phyloP scores from a whole-genome alignment of 2,797 vertebrate genomes.

The Sphenopsis melanotis region DNA sequence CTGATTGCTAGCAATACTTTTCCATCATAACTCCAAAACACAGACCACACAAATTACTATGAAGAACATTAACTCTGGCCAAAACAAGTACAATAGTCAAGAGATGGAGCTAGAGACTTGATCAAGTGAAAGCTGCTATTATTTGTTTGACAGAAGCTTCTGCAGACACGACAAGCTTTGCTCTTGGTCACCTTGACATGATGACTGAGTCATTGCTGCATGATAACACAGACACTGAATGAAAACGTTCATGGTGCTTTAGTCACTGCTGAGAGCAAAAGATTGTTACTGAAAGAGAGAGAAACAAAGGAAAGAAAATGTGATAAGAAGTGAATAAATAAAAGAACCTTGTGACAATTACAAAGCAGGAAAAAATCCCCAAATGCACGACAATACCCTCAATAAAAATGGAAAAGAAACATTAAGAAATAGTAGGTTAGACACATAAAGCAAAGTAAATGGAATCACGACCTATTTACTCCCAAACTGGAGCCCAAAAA shows the following conservation, averaged over 20 bases:
- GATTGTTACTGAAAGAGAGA: neutral
- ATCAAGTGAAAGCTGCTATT: neutral
- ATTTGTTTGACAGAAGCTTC: neutral
- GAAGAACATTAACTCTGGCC: neutral
- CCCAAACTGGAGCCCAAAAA: neutral
- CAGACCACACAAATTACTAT: neutral
- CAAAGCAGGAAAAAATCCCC: neutral
- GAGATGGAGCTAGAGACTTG: neutral
- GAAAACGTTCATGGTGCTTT: neutral
- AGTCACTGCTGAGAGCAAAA: neutral
- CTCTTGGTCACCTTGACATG: neutral
- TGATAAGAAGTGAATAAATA: neutral
- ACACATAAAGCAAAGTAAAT: neutral
- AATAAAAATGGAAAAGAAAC: neutral
- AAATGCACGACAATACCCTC: neutral
- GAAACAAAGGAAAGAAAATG: neutral
- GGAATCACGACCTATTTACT: neutral
- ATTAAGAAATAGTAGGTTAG: neutral
- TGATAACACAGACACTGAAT: neutral
- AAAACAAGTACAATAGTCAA: neutral
- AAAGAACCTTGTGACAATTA: neutral
- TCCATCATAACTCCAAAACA: neutral
- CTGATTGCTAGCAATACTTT: neutral
- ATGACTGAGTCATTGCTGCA: neutral
- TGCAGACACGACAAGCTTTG: neutral